phyloP scores from a whole-genome alignment of 2,797 vertebrate genomes.

The Schizopygopsis pylzovi region DNA sequence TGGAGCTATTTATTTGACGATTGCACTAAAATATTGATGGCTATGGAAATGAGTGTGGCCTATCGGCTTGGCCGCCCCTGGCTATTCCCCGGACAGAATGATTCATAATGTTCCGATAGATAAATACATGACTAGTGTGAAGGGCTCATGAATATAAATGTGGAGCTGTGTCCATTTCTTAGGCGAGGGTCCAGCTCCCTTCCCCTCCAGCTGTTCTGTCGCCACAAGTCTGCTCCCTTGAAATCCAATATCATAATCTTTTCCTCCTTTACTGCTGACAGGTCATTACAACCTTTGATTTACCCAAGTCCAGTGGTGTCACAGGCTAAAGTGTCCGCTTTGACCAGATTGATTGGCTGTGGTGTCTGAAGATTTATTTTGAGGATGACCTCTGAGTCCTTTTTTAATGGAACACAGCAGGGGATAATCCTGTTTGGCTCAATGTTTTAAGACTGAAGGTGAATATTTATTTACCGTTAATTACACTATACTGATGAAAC shows the following conservation, averaged over 20 bases:
- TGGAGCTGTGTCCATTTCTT: constrained; percentile 33
- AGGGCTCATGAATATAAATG: constrained; percentile 42
- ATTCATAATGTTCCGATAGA: constrained; percentile 13
- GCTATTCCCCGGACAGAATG: constrained; percentile 27
- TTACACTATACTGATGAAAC: not conserved
- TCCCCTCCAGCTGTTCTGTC: constrained; percentile 60
- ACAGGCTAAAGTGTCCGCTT: constrained; percentile 57
- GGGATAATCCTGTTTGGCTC: constrained; percentile 13
- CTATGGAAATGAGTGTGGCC: constrained; percentile 3
- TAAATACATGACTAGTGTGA: constrained; percentile 30
- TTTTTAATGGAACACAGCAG: constrained; percentile 42
- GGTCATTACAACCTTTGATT: constrained; percentile 64
- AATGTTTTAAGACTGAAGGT: constrained; percentile 41
- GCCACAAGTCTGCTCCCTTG: constrained; percentile 62
- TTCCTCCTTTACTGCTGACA: constrained; percentile 66
- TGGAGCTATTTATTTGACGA: constrained; percentile 3
- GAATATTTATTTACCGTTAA: constrained; percentile 18
- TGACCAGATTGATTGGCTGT: constrained; percentile 53
- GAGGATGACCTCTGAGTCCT: constrained; percentile 38
- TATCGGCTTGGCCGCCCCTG: constrained; percentile 6
- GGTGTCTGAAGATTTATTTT: constrained; percentile 59
- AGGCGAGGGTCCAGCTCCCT: constrained; percentile 53
- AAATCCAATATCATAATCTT: constrained; percentile 58
- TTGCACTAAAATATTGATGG: constrained; percentile 12
- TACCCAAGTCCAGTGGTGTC: constrained; percentile 58